Evolutionary conservation across 2,888 invertebrate species (phyloP), one percentile per base, ranked within the genome.

Genomic region (Metellina segmentata): DNA sequence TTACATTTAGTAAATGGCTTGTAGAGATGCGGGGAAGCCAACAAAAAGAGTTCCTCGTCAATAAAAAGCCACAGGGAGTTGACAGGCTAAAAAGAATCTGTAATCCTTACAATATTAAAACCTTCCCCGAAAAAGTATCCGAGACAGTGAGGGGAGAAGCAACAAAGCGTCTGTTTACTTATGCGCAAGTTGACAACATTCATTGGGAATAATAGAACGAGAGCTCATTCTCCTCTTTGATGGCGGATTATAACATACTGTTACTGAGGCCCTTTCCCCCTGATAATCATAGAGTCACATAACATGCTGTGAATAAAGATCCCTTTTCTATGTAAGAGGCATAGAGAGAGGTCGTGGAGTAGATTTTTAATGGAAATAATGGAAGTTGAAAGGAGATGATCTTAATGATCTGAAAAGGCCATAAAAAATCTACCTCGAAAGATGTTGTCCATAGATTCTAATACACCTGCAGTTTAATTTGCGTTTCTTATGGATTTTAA

Each of bases 271-370:
- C 13, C 13, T 61, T 16, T 61, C 61, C 61, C 11, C 16, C 13
- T 11, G 61, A 16, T 61, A 16, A 16, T 16, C 61, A 61, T 16
- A 61, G 61, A 13, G 74, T 11, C 20, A 49, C n/a, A 51, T 70
- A 70, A 71, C 81, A 82, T 71, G 48, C 51, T 19, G 71, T 6
- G 81, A 52, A 79, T 49, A n/a, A 49, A 51, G 69, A 69, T 70
- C 48, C 49, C 69, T n/a, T 13, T 7, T 48, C 48, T 48, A 48
- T 81, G 8, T n/a, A 16, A 69, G 19, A 16, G 7, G 7, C 7
- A 16, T 7, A 48, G 61, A 69, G 13, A 69, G 34, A 48, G 34
- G 48, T 8, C n/a, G 9, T 11, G 13, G 20, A 6, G n/a, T 8
- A 81, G 34, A 20, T 69, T 34, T 11, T 61, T 81, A n/a, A 7